Evolutionary conservation across 2,888 invertebrate genomes (phyloP).

Genomic region (Dioctria linearis): DNA sequence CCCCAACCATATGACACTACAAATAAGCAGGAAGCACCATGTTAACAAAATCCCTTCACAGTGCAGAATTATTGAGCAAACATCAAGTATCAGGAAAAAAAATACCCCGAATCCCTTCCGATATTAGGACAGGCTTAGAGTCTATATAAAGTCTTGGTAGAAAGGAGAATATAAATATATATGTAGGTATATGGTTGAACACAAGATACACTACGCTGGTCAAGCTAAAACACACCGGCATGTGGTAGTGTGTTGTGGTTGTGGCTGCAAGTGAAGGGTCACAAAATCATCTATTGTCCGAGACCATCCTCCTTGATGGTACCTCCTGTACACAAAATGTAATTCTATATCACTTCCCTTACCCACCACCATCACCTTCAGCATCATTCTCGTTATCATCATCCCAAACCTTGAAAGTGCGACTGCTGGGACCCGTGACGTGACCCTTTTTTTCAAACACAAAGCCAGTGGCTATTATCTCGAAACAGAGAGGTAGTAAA

Average conservation of each 20-base stretch:
- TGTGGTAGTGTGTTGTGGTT: constrained; percentile 15
- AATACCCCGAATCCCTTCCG: background rate
- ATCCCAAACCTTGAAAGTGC: too few relatives aligned
- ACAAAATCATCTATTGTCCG: constrained; percentile 21
- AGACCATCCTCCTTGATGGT: background rate
- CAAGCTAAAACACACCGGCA: background rate
- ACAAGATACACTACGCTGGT: constrained; percentile 2
- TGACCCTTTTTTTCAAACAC: constrained; percentile 27
- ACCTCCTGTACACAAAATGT: background rate
- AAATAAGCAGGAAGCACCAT: constrained; percentile 3
- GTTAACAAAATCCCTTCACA: background rate
- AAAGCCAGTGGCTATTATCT: constrained; percentile 27
- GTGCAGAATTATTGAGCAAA: constrained; percentile 32
- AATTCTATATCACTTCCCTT: constrained; percentile 36
- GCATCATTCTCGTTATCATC: background rate
- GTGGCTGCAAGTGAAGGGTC: constrained; percentile 35
- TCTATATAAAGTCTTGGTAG: too few relatives aligned
- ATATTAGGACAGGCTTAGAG: constrained; percentile 27
- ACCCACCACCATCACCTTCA: background rate
- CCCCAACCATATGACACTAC: constrained; percentile 18
- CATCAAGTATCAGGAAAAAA: constrained; percentile 9
- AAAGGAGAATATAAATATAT: background rate
- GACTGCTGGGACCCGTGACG: background rate
- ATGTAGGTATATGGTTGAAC: background rate
- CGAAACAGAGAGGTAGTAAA: background rate